Conservation (phyloP, 92 coral and sea anemone genomes). For the Desmophyllum pertusum region DNA sequence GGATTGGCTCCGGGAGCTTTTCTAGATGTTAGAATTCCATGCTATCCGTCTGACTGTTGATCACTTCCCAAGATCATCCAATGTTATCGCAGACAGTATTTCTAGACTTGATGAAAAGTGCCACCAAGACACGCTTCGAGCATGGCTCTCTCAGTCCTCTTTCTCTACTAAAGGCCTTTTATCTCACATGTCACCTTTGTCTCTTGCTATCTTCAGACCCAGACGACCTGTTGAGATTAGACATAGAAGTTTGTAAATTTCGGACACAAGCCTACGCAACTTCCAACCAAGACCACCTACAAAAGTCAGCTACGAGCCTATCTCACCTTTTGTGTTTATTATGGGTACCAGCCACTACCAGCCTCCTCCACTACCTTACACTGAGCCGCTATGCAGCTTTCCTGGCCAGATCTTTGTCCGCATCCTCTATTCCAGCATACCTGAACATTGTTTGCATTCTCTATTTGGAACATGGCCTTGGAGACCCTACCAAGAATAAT, state of each 20-base stretch:
- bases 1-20: conserved; percentile 31
- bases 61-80: conserved; percentile 31
- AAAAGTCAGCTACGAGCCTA: conserved; percentile 31
- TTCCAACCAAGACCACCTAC: conserved; percentile 31
- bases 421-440: conserved; percentile 29
- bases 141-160: not conserved
- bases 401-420: conserved; percentile 33
- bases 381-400: conserved; percentile 13
- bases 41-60: conserved; percentile 7
- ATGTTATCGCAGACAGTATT: conserved; percentile 41
- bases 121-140: not conserved
- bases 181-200: not conserved
- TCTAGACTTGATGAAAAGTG: conserved; percentile 30
- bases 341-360: conserved; percentile 29
- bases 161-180: not conserved
- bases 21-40: conserved; percentile 34
- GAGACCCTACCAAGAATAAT: conserved; percentile 46
- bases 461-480: conserved; percentile 40
- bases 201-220: not conserved
- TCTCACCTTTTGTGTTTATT: conserved; percentile 35
- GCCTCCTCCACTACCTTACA: conserved; percentile 24
- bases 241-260: not conserved
- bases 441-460: conserved; percentile 42
- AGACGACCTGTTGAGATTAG: not conserved
- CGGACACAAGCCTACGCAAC: conserved; percentile 26